Conservation (phyloP, 2,888 invertebrate species). For the Icerya purchasi region DNA sequence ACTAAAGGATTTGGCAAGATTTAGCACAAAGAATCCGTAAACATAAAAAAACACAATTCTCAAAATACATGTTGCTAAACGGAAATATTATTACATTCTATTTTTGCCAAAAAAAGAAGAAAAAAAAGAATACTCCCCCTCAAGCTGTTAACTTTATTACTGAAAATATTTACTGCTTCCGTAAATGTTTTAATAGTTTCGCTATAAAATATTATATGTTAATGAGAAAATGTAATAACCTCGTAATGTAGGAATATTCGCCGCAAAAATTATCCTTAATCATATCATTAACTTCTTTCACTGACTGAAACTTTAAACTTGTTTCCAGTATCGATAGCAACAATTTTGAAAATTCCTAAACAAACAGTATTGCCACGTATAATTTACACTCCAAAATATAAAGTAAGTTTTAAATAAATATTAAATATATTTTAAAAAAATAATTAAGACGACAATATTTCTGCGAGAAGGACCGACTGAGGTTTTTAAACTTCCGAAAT, state of each 20-base stretch:
- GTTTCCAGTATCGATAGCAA: constrained; percentile 35
- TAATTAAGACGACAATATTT: too few relatives aligned
- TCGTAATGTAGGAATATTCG: constrained; percentile 29
- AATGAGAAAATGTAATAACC: constrained; percentile 20
- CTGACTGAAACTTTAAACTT: constrained; percentile 24
- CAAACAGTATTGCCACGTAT: too few relatives aligned
- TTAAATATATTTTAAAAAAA: too few relatives aligned
- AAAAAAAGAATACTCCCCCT: neutral
- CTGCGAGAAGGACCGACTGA: too few relatives aligned
- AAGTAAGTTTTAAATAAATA: too few relatives aligned
- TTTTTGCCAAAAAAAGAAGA: too few relatives aligned
- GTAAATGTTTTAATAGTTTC: too few relatives aligned
- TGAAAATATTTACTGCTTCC: too few relatives aligned
- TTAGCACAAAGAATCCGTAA: neutral
- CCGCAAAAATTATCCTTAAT: constrained; percentile 29
- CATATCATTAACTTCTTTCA: constrained; percentile 23
- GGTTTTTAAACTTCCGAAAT: too few relatives aligned
- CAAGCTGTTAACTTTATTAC: neutral
- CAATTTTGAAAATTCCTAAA: constrained; percentile 40
- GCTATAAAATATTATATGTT: neutral
- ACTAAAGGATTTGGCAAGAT: neutral
- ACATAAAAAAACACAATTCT: neutral
- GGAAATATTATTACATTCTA: too few relatives aligned
- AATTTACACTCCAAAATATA: too few relatives aligned
- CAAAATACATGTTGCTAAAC: neutral